Evolutionary conservation across 2,888 invertebrate genomes (phyloP), one percentile per base, ranked within the genome.

Genomic region (Argyra leucocephala): DNA sequence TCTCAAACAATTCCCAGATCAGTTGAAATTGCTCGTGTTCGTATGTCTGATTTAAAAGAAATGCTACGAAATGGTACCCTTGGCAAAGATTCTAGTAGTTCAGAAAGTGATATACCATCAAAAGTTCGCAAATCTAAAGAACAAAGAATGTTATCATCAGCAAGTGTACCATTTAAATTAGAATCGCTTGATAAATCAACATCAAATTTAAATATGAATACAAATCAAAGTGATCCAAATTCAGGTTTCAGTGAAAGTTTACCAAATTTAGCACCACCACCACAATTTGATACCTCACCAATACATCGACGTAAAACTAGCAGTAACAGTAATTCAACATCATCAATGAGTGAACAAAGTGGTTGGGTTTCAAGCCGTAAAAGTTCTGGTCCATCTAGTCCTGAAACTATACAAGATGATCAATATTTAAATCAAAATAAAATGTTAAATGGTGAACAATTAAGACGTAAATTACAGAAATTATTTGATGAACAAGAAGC

Each of bases 321-420:
- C 73, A 84, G 83, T 66, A 69, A 74, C 7, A 77, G 78, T 67
- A 83, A 81, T 70, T 86, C 87, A 10, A 86, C 87, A 0, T 86
- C 87, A 21, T 86, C 86, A 66, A 79, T 88, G 67, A 91, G 91
- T 72, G 92, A 92, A 77, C 89, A 90, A 77, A 91, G 91, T 74
- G 92, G 92, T 1, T 93, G 92, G 91, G 91, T 92, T 0, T 91
- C 91, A 36, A 91, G 90, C 72, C 86, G 88, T 61, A 82, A 85
- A 60, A 87, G 86, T 73, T 86, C 87, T 21, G 81, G 82, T 63
- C 83, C 83, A n/a, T 86, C 86, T 0, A 83, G 85, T 64, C 86
- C 86, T 5, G 86, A 86, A 73, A 76, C 78, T 3, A 73, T 79
- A 12, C 73, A 68, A 37, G 74, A 72, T 64, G 75, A 73, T 65